Base-by-base conservation (phyloP, 2,113 vertebrate genomes). In the Apus apus region DNA sequence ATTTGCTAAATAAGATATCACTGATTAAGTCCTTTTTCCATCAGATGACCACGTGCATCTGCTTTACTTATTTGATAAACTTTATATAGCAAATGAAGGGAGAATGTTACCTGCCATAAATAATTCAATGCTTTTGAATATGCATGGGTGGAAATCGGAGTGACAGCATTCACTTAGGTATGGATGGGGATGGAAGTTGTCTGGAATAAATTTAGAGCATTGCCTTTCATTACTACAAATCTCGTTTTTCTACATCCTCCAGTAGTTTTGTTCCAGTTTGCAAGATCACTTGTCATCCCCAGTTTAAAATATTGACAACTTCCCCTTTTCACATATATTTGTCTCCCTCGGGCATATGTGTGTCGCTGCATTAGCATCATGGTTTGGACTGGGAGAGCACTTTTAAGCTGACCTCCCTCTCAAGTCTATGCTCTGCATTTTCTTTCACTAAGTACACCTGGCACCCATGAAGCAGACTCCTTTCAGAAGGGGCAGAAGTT, bases 271-370 rank as follows among this genome's bases (percentile, higher is more conserved):
- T 85, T 72, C 10, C 60, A 72, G 58, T 18, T 66, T 79, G 54
- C n/a, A 76, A 45, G 14, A 51, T 51, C 30, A 50, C 20, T 40
- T 72, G 16, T 66, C 17, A 76, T 86, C 62, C 20, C 10, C 43
- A n/a, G 15, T 51, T 84, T 76, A 27, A 17, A 30, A 23, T 36
- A 89, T 25, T 46, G 19, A 16, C 25, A 50, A 36, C 19, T 68
- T 80, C 12, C 25, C 32, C 12, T 74, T 71, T 88, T 76, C 48
- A 53, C 6, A 22, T 81, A 2, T 15, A 34, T 50, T 34, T 13
- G n/a, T 58, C 10, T 76, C 27, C 53, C 83, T 64, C 7, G 11
- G 32, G 8, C 0, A 0, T 60, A 32, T 34, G 27, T 4, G 4
- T 30, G 21, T 19, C 21, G 62, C 54, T 73, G 7, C 12, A 64